Percentiles rank a stretch among this genome's conserved stretches.
These are phyloP conservation scores for Leptinotarsa juncta DNA, from an alignment of 2,888 invertebrate species.

Conservation along the genomic window DNA sequence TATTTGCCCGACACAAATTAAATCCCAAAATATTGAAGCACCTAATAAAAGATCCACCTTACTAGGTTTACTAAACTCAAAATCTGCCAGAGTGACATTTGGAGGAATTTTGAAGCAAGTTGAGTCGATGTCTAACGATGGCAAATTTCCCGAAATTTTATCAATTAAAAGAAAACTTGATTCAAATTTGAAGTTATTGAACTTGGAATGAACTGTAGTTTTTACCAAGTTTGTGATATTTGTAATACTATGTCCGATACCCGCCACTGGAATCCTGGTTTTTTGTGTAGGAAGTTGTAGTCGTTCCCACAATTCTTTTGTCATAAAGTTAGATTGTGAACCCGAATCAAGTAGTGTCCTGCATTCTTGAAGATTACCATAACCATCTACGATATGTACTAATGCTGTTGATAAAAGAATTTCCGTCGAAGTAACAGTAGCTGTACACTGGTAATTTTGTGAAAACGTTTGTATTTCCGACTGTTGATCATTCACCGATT, in stretches of 20 bases:
- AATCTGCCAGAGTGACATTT: slow-evolving; percentile 25
- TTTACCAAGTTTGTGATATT: slow-evolving; percentile 2
- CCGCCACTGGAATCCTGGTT: background rate
- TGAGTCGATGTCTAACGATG: background rate
- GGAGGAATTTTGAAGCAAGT: slow-evolving; percentile 24
- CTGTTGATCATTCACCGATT: background rate
- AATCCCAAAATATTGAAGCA: slow-evolving; percentile 31
- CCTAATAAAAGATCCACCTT: slow-evolving; percentile 28
- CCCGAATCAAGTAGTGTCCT: slow-evolving; percentile 33
- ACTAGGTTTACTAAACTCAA: slow-evolving; percentile 15
- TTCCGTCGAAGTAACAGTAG: slow-evolving; percentile 2
- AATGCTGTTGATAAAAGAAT: slow-evolving; percentile 25
- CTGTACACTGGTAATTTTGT: slow-evolving; percentile 4
- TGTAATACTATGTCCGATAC: background rate
- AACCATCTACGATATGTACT: slow-evolving; percentile 1
- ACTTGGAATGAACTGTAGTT: background rate
- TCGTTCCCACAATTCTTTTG: slow-evolving; percentile 4
- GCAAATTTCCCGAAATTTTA: slow-evolving; percentile 17
- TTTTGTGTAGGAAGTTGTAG: background rate
- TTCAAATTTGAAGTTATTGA: slow-evolving; percentile 12
- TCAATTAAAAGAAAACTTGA: slow-evolving; percentile 1
- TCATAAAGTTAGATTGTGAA: slow-evolving; percentile 25
- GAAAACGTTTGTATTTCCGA: background rate
- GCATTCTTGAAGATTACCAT: slow-evolving; percentile 5
- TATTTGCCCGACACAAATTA: slow-evolving; percentile 23